phyloP scores from a whole-genome alignment of 2,888 invertebrate species.

The Acrobasis suavella region DNA sequence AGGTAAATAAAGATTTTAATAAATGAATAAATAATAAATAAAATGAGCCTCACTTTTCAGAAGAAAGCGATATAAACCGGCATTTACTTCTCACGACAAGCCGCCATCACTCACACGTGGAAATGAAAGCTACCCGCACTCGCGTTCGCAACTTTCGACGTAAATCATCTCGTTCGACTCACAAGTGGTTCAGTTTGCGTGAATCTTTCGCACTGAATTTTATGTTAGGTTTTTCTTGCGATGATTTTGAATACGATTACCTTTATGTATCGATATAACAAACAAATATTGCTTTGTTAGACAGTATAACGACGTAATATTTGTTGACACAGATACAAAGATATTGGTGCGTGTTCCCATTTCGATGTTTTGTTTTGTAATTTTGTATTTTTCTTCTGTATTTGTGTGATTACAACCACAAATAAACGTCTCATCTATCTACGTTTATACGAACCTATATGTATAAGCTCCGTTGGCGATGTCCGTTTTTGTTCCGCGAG shows the following conservation, averaged over 20 bases:
- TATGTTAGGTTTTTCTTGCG: neutral
- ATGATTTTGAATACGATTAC: neutral
- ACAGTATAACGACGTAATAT: too few relatives aligned
- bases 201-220: conserved; percentile 8
- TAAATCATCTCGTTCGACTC: conserved; percentile 17
- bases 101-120: conserved; percentile 12
- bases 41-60: neutral
- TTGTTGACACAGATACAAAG: too few relatives aligned
- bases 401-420: too few relatives aligned
- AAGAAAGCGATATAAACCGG: conserved; percentile 2
- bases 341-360: too few relatives aligned
- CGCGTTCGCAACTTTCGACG: neutral
- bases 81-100: conserved; percentile 1
- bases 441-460: too few relatives aligned
- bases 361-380: too few relatives aligned
- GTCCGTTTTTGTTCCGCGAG: conserved; percentile 2
- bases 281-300: too few relatives aligned
- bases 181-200: neutral
- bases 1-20: too few relatives aligned
- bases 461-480: neutral
- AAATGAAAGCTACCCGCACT: conserved; percentile 13
- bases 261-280: neutral
- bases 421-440: too few relatives aligned
- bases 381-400: too few relatives aligned
- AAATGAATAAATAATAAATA: too few relatives aligned